These are phyloP conservation scores for Rutpela maculata DNA, from an alignment of 2,888 invertebrate genomes.

Conservation along the genomic window DNA sequence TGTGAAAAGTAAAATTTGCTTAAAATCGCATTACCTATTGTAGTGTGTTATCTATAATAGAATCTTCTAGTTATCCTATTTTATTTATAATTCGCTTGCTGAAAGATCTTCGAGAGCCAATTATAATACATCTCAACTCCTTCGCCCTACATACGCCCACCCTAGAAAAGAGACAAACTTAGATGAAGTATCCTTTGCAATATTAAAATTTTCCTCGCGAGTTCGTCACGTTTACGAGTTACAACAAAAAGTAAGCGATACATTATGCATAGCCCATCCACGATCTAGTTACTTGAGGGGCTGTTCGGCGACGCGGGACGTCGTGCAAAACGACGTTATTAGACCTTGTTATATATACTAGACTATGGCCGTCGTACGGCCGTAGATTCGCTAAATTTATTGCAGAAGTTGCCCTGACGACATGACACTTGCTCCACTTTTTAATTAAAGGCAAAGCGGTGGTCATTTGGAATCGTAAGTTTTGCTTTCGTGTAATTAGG, in stretches of 20 bases:
- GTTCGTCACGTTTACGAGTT: constrained; percentile 67
- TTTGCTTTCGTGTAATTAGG: constrained; percentile 3
- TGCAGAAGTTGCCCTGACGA: constrained; percentile 18
- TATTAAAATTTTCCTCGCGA: constrained; percentile 65
- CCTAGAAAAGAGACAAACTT: constrained; percentile 29
- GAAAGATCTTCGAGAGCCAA: neutral
- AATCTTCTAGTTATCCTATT: no score
- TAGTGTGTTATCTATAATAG: no score
- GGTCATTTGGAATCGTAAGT: constrained; percentile 29
- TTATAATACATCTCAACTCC: neutral
- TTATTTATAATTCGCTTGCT: neutral
- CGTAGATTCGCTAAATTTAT: constrained; percentile 32
- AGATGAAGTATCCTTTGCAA: constrained; percentile 54
- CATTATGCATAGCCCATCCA: constrained; percentile 68
- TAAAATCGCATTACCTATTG: no score
- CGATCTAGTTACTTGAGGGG: constrained; percentile 62
- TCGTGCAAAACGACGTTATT: constrained; percentile 50
- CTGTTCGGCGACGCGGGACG: constrained; percentile 52
- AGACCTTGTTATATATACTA: constrained; percentile 44
- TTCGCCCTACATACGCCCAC: neutral
- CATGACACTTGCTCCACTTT: constrained; percentile 26
- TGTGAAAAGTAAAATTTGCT: no score
- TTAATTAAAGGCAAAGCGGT: constrained; percentile 31
- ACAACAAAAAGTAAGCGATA: constrained; percentile 64
- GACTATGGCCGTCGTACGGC: constrained; percentile 15